These are phyloP conservation scores for Halcyon smyrnensis DNA, from an alignment of 2,797 vertebrate genomes.

Conservation along the genomic window DNA sequence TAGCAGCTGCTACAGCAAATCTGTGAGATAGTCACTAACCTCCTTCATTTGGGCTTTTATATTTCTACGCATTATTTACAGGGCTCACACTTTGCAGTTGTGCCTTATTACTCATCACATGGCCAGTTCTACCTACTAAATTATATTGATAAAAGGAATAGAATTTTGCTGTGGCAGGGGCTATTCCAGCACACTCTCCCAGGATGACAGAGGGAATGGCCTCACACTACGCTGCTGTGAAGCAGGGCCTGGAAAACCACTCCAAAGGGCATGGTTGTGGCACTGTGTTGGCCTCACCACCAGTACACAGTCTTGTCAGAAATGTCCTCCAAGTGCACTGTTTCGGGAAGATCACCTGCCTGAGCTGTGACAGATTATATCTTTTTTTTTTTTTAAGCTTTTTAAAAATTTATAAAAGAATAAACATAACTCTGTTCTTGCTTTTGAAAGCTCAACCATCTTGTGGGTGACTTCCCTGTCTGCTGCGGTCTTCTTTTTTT, in stretches of 20 bases:
- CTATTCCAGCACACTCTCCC: background rate
- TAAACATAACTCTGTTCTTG: background rate
- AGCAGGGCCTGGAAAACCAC: background rate
- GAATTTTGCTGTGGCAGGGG: background rate
- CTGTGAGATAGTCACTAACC: background rate
- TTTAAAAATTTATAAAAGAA: background rate
- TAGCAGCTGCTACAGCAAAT: background rate
- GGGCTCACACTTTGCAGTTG: background rate
- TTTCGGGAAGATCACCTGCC: background rate
- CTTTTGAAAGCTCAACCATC: background rate
- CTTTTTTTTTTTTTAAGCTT: background rate
- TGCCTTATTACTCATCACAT: background rate
- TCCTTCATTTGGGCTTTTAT: background rate
- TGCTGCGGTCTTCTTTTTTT: background rate
- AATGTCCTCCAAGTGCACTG: background rate
- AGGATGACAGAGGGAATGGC: background rate
- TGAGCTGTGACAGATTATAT: background rate
- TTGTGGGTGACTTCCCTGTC: background rate
- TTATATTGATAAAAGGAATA: background rate
- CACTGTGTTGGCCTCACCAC: background rate
- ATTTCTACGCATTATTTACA: background rate
- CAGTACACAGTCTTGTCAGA: background rate
- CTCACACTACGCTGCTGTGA: background rate
- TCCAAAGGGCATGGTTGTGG: fast-evolving
- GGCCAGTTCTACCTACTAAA: background rate